A percentile compares a stretch with the other conserved stretches of the same genome.
Conservation (phyloP, 2,113 vertebrate genomes). For the Protobothrops mucrosquamatus region DNA sequence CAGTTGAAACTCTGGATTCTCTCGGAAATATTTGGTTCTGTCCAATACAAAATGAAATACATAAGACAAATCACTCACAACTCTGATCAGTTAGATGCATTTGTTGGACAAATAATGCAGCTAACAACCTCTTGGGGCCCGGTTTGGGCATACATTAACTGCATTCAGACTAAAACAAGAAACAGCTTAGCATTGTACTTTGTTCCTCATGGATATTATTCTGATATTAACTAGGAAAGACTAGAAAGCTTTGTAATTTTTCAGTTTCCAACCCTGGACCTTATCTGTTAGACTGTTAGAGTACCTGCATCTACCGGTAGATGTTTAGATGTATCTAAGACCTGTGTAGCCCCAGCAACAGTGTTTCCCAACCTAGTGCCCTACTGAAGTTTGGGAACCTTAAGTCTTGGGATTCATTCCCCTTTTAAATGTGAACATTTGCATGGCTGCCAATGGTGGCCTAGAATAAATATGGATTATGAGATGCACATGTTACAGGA, state of each 20-base stretch:
- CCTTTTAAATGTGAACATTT: not conserved
- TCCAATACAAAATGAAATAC: slow-evolving; percentile 1
- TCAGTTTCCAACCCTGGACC: not conserved
- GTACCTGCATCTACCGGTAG: not conserved
- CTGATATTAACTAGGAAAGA: not conserved
- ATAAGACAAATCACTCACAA: not conserved
- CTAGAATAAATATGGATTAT: not conserved
- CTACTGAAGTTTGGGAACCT: not conserved
- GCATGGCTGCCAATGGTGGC: not conserved
- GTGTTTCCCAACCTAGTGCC: not conserved
- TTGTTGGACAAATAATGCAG: not conserved
- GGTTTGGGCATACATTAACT: not conserved
- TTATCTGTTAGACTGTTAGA: not conserved
- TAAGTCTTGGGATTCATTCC: not conserved
- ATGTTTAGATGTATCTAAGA: not conserved
- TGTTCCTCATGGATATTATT: not conserved
- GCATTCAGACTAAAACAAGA: not conserved
- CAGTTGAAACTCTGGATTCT: slow-evolving; percentile 21
- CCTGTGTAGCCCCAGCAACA: not conserved
- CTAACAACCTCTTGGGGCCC: not conserved
- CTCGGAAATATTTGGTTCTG: slow-evolving; percentile 2
- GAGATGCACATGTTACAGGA: not conserved
- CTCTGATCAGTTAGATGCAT: not conserved
- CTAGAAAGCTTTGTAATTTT: not conserved
- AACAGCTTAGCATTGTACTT: not conserved